Evolutionary conservation across 2,888 invertebrate genomes (phyloP), one percentile per base, ranked within the genome.

Genomic region (Drosophila vallismaia): DNA sequence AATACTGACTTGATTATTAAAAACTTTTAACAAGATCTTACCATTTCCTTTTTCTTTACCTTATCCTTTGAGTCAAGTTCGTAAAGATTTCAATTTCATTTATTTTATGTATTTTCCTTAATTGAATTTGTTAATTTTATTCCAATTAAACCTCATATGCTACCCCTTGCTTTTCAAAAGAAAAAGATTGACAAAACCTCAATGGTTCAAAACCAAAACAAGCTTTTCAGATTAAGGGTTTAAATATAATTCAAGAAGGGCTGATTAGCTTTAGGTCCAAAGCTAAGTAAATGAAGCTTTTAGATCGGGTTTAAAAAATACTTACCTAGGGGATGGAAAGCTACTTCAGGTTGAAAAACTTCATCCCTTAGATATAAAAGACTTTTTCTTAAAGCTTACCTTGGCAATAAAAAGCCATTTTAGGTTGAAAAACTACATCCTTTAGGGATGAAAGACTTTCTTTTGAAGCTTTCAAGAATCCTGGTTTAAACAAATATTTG

Each of bases 401-500:
- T 19, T 19, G 19, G 19, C 19, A 19, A 19, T 1, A 19, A 19
- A 19, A 19, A 19, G 19, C 19, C 19, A 19, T 19, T 19, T 19
- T 2, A 1, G 36, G 36, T 36, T 4, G 36, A n/a, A 36, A n/a
- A 36, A 36, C n/a, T 5, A 5, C 5, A n/a, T n/a, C 36, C 36
- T 5, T 4, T 5, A n/a, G 4, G 19, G 28, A 28, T 28, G 28
- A 28, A 5, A 36, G 5, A 36, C 14, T 33, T 40, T 40, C 12
- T 5, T 9, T 12, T n/a, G 6, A 12, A 40, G 40, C 42, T 44
- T 9, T 8, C 9, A 9, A 14, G 40, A 7, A 42, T 9, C 40
- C 40, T 9, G 14, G 40, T 14, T 42, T 42, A 42, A 42, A 19
- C 40, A 42, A 42, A 42, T 42, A 42, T 42, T 42, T 42, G 19